Percentiles rank a stretch among this genome's conserved stretches.
Evolutionary conservation across 1,140 invertebrate genomes (phyloP).

Genomic region (Zaprionus taronus): DNA sequence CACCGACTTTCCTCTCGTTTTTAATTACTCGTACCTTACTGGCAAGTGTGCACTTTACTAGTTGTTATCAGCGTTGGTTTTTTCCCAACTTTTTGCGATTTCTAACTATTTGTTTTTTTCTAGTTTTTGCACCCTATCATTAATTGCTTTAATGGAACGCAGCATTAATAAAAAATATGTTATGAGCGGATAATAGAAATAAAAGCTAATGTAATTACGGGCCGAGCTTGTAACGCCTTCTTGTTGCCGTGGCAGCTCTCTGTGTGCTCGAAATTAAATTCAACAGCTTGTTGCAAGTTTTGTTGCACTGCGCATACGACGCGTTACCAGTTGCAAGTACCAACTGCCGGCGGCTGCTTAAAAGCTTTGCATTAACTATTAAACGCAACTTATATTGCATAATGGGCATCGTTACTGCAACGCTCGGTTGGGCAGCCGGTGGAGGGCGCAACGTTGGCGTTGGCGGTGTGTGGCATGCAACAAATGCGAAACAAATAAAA

Average conservation of each 20-base stretch:
- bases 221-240: conserved; percentile 57
- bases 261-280: conserved; percentile 58
- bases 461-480: conserved; percentile 8
- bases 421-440: not conserved
- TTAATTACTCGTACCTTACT: conserved; percentile 60
- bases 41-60: conserved; percentile 26
- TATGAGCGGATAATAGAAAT: conserved; percentile 76
- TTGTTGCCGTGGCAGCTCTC: conserved; percentile 32
- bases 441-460: too few relatives aligned
- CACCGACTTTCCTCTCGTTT: conserved; percentile 24
- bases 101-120: not conserved
- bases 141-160: conserved; percentile 68
- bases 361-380: conserved; percentile 81
- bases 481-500: conserved; percentile 69
- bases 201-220: conserved; percentile 78
- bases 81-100: not conserved
- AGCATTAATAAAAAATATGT: conserved; percentile 75
- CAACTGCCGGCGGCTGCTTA: conserved; percentile 67
- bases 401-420: conserved; percentile 56
- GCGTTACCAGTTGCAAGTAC: conserved; percentile 25
- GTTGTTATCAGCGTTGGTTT: not conserved
- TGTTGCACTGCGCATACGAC: conserved; percentile 53
- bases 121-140: conserved; percentile 35
- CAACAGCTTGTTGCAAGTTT: conserved; percentile 45
- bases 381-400: conserved; percentile 79